phyloP scores from a whole-genome alignment of 2,797 vertebrate genomes.

The Platalea minor region DNA sequence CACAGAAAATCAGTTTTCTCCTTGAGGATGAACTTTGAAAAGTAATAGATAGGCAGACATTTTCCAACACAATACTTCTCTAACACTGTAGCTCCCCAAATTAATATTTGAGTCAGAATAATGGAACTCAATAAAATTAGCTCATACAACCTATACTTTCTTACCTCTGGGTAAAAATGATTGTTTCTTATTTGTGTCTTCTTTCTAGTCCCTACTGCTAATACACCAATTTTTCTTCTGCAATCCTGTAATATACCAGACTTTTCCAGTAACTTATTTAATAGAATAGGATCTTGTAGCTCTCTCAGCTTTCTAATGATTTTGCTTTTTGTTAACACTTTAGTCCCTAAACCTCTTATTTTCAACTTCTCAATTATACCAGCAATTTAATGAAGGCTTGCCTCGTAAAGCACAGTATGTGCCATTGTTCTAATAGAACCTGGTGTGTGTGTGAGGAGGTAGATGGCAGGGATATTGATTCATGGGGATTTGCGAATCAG shows the following conservation, averaged over 20 bases:
- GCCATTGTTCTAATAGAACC: background rate
- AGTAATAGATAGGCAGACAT: background rate
- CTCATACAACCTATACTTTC: slow-evolving; percentile 14
- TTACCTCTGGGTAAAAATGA: slow-evolving; percentile 53
- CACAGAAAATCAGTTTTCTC: slow-evolving; percentile 45
- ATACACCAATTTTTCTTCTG: slow-evolving; percentile 26
- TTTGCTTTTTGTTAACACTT: background rate
- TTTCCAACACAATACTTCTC: slow-evolving; percentile 22
- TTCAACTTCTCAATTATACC: background rate
- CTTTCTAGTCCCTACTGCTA: slow-evolving; percentile 12
- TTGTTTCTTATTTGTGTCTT: slow-evolving; percentile 53
- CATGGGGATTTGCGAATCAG: background rate
- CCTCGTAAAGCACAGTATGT: background rate
- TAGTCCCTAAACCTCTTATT: background rate
- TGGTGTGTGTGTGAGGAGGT: background rate
- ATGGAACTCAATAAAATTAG: slow-evolving; percentile 47
- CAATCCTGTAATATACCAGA: background rate
- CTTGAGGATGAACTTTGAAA: slow-evolving; percentile 40
- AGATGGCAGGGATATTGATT: background rate
- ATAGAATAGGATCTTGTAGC: background rate
- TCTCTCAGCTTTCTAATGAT: background rate
- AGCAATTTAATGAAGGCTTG: background rate
- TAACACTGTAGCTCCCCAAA: slow-evolving; percentile 7
- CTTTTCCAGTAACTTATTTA: slow-evolving; percentile 31
- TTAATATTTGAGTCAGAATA: slow-evolving; percentile 60